These are phyloP conservation scores for Lumbricus terrestris DNA, from an alignment of 2,888 invertebrate genomes.

Conservation along the genomic window DNA sequence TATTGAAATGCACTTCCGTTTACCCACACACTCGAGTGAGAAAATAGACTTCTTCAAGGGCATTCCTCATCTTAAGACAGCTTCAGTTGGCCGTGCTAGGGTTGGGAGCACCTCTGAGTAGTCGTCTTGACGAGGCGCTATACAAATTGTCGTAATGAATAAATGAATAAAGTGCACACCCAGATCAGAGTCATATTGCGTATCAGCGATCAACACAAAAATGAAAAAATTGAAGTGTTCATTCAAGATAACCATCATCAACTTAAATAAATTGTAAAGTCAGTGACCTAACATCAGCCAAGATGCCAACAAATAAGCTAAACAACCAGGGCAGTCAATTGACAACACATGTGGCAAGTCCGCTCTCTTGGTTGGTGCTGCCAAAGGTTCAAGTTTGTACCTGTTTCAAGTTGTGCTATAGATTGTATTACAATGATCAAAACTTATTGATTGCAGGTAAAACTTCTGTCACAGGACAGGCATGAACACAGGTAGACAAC, in stretches of 20 bases:
- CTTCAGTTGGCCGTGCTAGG: too few species aligned
- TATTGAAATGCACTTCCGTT: neutral
- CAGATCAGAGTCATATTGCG: neutral
- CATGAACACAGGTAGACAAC: neutral
- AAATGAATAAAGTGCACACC: neutral
- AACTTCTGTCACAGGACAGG: neutral
- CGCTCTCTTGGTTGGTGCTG: neutral
- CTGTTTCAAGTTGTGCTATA: neutral
- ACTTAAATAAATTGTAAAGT: neutral
- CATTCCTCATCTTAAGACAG: too few species aligned
- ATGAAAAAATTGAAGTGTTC: neutral
- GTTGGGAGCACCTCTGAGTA: too few species aligned
- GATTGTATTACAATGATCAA: neutral
- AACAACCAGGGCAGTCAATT: neutral
- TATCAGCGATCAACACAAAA: too few species aligned
- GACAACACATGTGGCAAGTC: neutral
- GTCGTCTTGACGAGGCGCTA: too few species aligned
- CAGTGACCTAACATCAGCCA: neutral
- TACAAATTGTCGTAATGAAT: too few species aligned
- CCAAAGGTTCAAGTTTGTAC: neutral
- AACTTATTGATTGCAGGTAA: neutral
- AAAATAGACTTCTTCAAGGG: too few species aligned
- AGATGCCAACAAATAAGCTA: neutral
- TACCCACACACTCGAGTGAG: neutral
- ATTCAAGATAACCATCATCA: neutral